Evolutionary conservation across 2,888 invertebrate genomes (phyloP).

Genomic region (Eupithecia subumbrata): DNA sequence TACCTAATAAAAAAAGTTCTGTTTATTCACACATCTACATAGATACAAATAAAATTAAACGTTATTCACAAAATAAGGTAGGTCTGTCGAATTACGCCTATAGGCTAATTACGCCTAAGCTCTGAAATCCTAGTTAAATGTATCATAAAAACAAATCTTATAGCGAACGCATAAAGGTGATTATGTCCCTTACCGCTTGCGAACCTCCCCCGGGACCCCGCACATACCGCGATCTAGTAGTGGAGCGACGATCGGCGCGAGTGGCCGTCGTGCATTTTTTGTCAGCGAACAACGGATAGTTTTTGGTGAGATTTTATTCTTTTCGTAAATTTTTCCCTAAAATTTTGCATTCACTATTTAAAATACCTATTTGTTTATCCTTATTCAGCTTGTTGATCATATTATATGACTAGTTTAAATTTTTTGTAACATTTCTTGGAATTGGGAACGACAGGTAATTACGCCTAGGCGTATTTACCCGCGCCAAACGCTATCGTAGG

Average conservation of each 20-base stretch:
- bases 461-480: too few relatives aligned
- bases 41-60: background rate
- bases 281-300: slow-evolving; percentile 19
- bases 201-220: slow-evolving; percentile 21
- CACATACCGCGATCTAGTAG: slow-evolving; percentile 19
- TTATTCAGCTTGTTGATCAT: too few relatives aligned
- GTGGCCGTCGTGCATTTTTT: background rate
- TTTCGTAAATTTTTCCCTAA: slow-evolving; percentile 20
- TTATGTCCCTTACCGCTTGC: slow-evolving; percentile 9
- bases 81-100: too few relatives aligned
- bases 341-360: slow-evolving; percentile 18
- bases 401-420: too few relatives aligned
- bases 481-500: too few relatives aligned
- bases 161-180: too few relatives aligned
- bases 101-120: too few relatives aligned
- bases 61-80: slow-evolving; percentile 21
- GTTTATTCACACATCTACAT: background rate
- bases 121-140: too few relatives aligned
- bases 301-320: slow-evolving; percentile 19
- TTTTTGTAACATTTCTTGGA: too few relatives aligned
- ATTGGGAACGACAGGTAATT: too few relatives aligned
- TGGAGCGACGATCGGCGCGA: slow-evolving; percentile 17
- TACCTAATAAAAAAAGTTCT: background rate
- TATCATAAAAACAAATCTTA: too few relatives aligned
- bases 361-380: slow-evolving; percentile 18